Evolutionary conservation across 2,113 vertebrate genomes (phyloP).

Genomic region (Pholis gunnellus): DNA sequence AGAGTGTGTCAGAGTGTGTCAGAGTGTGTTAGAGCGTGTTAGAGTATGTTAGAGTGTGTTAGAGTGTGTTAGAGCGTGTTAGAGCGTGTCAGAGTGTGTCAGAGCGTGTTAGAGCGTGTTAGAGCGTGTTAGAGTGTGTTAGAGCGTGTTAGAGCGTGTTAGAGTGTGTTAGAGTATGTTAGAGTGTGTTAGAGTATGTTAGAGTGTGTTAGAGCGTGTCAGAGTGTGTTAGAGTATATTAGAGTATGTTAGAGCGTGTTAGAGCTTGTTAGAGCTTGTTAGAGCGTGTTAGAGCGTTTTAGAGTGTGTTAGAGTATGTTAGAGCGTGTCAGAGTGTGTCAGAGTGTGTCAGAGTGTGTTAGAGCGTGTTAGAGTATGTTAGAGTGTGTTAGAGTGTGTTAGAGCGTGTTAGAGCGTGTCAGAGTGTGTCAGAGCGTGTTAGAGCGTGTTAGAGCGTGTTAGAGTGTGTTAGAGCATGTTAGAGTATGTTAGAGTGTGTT

Average conservation of each 20-base stretch:
- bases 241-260: too few relatives aligned
- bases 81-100: background rate
- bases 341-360: background rate
- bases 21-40: background rate
- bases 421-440: background rate
- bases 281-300: too few relatives aligned
- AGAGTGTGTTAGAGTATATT: background rate
- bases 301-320: background rate
- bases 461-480: background rate
- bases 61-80: background rate
- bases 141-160: background rate
- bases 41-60: background rate
- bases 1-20: too few relatives aligned
- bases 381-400: background rate
- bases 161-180: background rate
- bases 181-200: background rate
- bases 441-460: background rate
- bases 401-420: background rate
- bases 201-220: background rate
- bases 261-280: background rate
- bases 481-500: background rate
- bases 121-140: too few relatives aligned
- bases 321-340: too few relatives aligned
- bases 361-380: background rate
- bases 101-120: background rate